phyloP scores from a whole-genome alignment of 2,113 vertebrate genomes.

The Halcyon malimbica region DNA sequence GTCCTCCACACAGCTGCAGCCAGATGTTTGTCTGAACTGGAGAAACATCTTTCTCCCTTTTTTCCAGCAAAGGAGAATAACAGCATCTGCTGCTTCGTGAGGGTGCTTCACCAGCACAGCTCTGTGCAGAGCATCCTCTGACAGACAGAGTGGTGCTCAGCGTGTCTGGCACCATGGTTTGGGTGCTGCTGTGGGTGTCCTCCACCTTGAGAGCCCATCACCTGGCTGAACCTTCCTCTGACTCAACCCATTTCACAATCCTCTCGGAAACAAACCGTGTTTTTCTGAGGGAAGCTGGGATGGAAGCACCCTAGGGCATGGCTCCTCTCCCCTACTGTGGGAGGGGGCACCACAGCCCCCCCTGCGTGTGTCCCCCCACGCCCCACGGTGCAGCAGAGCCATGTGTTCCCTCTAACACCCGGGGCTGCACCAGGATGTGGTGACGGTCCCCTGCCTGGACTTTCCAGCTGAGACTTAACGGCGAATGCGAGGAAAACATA shows the following conservation, averaged over 20 bases:
- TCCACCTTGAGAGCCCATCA: not conserved
- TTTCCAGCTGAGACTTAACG: not conserved
- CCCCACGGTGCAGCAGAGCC: rapidly evolving
- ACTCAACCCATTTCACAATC: not conserved
- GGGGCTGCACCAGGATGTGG: rapidly evolving
- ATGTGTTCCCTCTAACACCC: rapidly evolving
- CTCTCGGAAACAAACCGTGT: rapidly evolving
- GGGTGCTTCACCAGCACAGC: not conserved
- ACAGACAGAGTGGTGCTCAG: rapidly evolving
- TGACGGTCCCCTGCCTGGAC: rapidly evolving
- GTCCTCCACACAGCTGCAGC: not conserved
- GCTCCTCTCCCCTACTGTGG: not conserved
- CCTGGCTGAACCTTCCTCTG: not conserved
- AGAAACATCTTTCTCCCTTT: not conserved
- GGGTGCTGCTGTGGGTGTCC: rapidly evolving
- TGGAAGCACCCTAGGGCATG: rapidly evolving
- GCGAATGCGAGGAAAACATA: rapidly evolving
- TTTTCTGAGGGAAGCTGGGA: not conserved
- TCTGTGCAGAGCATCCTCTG: not conserved
- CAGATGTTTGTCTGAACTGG: not conserved
- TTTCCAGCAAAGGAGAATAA: not conserved
- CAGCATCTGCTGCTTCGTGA: not conserved
- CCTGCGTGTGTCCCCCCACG: not conserved
- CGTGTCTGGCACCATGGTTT: not conserved
- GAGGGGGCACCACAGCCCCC: not conserved